phyloP scores from a whole-genome alignment of 2,888 invertebrate genomes.

The Cynaeus angustus region DNA sequence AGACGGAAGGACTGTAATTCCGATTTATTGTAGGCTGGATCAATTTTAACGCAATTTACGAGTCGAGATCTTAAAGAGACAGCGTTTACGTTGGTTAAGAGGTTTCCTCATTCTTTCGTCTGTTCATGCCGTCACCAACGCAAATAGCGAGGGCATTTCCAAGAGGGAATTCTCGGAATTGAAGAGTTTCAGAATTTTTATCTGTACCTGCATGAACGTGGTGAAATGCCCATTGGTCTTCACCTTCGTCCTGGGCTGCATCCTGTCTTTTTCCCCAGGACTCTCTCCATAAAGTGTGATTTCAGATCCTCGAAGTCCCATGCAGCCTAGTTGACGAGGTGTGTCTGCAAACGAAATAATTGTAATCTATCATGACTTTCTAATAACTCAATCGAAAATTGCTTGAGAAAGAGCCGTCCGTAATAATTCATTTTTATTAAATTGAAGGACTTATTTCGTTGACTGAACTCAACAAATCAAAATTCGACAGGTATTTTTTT shows the following conservation, averaged over 20 bases:
- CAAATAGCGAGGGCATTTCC: conserved; percentile 4
- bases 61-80: conserved; percentile 1
- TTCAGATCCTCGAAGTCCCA: conserved; percentile 72
- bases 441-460: conserved; percentile 48
- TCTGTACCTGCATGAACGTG: conserved; percentile 77
- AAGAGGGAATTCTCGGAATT: conserved; percentile 7
- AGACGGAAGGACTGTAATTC: conserved; percentile 14
- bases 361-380: too few species aligned
- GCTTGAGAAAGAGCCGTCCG: not conserved
- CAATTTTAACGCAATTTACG: conserved; percentile 32
- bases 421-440: conserved; percentile 28
- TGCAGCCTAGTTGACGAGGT: conserved; percentile 69
- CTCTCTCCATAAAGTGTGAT: conserved; percentile 71
- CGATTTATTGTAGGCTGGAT: conserved; percentile 15
- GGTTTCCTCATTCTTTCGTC: conserved; percentile 33
- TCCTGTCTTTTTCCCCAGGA: conserved; percentile 61
- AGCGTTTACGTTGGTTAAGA: conserved; percentile 12
- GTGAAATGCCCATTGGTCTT: conserved; percentile 81
- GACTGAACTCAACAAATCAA: conserved; percentile 50
- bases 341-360: conserved; percentile 25
- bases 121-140: conserved; percentile 4
- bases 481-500: too few species aligned
- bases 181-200: too few species aligned
- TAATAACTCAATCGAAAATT: conserved; percentile 33
- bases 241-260: conserved; percentile 74